These are phyloP conservation scores for Cynodonichthys magdalenae DNA, from an alignment of 2,797 vertebrate genomes.

Conservation along the genomic window DNA sequence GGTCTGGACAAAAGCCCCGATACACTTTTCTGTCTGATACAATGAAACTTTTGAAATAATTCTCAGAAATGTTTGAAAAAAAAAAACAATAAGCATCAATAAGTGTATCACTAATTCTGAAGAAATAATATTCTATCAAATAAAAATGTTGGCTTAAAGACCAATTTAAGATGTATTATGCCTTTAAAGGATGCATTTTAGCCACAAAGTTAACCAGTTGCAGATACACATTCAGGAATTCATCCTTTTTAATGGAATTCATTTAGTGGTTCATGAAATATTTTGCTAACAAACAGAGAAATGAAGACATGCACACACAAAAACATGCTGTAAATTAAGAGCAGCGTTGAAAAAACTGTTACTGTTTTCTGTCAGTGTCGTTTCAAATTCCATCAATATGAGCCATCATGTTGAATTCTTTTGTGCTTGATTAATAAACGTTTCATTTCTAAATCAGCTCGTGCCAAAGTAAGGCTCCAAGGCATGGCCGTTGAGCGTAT, in stretches of 20 bases:
- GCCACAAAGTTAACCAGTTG: too few relatives aligned
- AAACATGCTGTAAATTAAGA: not conserved
- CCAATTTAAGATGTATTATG: not conserved
- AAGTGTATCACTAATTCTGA: not conserved
- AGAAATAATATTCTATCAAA: not conserved
- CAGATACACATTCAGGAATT: too few relatives aligned
- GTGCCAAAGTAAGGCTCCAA: conserved; percentile 55
- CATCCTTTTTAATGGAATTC: too few relatives aligned
- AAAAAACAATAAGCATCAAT: too few relatives aligned
- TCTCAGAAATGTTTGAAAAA: not conserved
- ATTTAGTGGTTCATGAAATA: too few relatives aligned
- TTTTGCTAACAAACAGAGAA: too few relatives aligned
- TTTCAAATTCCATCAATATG: conserved; percentile 3
- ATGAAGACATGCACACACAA: too few relatives aligned
- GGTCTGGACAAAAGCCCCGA: conserved; percentile 10
- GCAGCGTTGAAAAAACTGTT: not conserved
- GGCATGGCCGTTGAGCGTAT: conserved; percentile 66
- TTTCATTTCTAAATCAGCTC: conserved; percentile 44
- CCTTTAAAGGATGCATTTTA: too few relatives aligned
- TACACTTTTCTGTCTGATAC: conserved; percentile 18
- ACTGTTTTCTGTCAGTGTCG: conserved; percentile 15
- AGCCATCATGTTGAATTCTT: conserved; percentile 11
- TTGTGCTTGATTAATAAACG: conserved; percentile 14
- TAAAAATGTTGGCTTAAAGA: not conserved
- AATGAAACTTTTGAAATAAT: conserved; percentile 9